Evolutionary conservation across 2,113 vertebrate genomes (phyloP), one percentile per base, ranked within the genome.

Genomic region (Colistium nudipinnis): DNA sequence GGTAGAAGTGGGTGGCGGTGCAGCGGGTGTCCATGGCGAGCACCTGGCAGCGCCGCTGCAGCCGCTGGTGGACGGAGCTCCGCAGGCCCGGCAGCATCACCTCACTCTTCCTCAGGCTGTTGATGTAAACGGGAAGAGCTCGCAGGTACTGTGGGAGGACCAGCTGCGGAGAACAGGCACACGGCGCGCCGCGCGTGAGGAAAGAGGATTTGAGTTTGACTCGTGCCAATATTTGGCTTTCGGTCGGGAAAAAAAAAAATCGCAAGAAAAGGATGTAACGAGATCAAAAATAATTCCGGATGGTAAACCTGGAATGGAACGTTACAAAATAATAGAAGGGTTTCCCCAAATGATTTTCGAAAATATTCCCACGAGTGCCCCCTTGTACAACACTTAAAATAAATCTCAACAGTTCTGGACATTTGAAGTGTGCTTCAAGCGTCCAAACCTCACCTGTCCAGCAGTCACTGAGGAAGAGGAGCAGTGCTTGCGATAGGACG

Each of bases 41-140:
- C 17, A 92, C 82, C 71, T 82, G 83, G 70, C 91, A 90, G 13
- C 90, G 90, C 82, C 81, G 88, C 74, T 89, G 89, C 59, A 92
- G 87, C 13, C 93, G 88, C 62, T 90, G 89, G 74, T 91, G 90
- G 31, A 93, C 49, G 17, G 92, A 92, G 86, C 86, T 91, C 45
- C 88, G 84, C 64, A 91, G 72, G 10, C 93, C 90, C 0, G 93
- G 93, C 70, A 94, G 89, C 61, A 94, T 80, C 35, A 94, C 93
- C 35, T 91, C 92, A 1, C 93, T 94, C 84, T 94, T 94, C 72
- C 93, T 90, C 80, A 94, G 83, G 38, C 93, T 93, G 87, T 94
- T 94, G 74, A 93, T 53, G 76, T 92, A 94, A 61, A 94, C 91
- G 0, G 92, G 92, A 17, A 94, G 84, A 1, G 83, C 84, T 70